Conservation (phyloP, 2,888 invertebrate species). For the Dichetophora obliterata region DNA sequence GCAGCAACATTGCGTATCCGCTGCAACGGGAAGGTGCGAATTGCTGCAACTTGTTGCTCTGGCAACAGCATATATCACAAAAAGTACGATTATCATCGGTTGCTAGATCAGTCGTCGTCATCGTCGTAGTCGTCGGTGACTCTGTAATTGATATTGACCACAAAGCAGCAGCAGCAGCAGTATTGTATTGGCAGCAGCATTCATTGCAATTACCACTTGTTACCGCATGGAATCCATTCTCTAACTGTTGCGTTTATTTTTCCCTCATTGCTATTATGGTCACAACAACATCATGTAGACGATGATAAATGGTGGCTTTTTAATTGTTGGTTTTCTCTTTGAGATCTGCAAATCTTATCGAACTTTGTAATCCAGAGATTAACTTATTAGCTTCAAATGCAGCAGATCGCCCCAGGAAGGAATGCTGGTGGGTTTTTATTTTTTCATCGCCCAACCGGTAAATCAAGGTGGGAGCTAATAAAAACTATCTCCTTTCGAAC, state of each 20-base stretch:
- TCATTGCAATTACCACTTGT: conserved; percentile 16
- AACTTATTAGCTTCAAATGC: background rate
- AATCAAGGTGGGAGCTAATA: too few species aligned
- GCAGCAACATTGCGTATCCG: background rate
- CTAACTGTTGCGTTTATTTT: background rate
- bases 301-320: conserved; percentile 17
- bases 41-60: background rate
- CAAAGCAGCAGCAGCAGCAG: too few species aligned
- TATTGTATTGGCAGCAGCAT: background rate
- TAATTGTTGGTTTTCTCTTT: conserved; percentile 12
- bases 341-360: conserved; percentile 1
- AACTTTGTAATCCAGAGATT: conserved; percentile 2
- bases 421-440: too few species aligned
- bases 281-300: conserved; percentile 4
- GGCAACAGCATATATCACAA: conserved; percentile 6
- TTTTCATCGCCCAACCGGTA: too few species aligned
- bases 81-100: conserved; percentile 25
- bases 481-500: too few species aligned
- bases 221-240: conserved; percentile 11
- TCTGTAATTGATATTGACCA: conserved; percentile 35
- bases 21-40: conserved; percentile 15
- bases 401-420: background rate
- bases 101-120: conserved; percentile 7
- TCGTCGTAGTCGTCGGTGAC: background rate
- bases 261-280: conserved; percentile 7